Conservation (phyloP, 2,888 invertebrate genomes). For the Tiliacea citrago region DNA sequence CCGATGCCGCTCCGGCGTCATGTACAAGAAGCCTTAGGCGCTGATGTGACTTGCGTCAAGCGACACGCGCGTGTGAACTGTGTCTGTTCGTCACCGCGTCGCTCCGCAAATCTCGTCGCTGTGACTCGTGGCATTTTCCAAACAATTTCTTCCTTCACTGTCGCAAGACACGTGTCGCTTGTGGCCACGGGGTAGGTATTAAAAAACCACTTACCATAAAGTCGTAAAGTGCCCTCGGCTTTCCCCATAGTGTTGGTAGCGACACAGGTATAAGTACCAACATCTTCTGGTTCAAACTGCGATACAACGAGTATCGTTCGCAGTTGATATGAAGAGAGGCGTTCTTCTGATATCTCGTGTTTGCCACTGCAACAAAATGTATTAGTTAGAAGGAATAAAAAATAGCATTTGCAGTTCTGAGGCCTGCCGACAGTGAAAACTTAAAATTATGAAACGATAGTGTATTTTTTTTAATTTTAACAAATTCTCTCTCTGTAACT, state of each 20-base stretch:
- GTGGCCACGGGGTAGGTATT: not conserved
- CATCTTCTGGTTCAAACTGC: constrained; percentile 91
- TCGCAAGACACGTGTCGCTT: not conserved
- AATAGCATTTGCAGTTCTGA: no score
- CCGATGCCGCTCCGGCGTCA: no score
- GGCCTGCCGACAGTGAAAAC: no score
- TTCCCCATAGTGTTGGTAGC: constrained; percentile 93
- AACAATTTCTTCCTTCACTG: not conserved
- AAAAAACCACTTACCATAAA: constrained; percentile 91
- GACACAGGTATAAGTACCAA: constrained; percentile 93
- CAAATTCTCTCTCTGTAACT: no score
- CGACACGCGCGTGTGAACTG: not conserved
- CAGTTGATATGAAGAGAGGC: constrained; percentile 91
- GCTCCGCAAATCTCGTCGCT: no score
- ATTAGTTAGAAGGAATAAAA: not conserved
- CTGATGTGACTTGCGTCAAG: no score
- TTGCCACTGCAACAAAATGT: constrained; percentile 89
- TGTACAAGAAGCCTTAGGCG: no score
- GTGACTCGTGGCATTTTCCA: not conserved
- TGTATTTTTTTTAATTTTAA: no score
- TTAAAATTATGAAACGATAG: no score
- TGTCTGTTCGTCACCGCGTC: no score
- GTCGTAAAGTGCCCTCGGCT: constrained; percentile 92
- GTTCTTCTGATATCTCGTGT: constrained; percentile 92
- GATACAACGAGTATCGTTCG: constrained; percentile 92